Base-by-base conservation (phyloP, 2,888 invertebrate genomes). In the Liopterus haemorrhoidalis region DNA sequence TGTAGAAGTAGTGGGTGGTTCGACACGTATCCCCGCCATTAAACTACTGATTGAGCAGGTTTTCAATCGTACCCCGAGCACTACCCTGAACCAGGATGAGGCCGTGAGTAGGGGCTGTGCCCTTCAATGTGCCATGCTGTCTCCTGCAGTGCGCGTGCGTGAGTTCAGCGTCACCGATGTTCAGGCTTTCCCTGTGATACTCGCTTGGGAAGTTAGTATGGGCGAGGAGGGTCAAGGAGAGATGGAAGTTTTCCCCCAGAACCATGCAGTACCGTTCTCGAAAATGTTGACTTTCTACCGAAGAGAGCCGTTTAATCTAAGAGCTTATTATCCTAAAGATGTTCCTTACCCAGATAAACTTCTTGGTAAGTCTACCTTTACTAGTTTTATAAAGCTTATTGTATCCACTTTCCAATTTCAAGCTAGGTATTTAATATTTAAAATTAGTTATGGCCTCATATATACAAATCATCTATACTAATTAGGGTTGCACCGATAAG, bases 51-150 rank as follows among this genome's bases (percentile, higher is more conserved):
- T 99, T 54, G 87, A 90, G 62, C 83, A 88, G 65, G 82, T 95
- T 1, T 88, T 87, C 64, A 81, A 82, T 44, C 88, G 89, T 61
- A 75, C 81, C 33, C 82, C 92, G 4, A 91, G 92, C 53, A 99
- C 97, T 16, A 97, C 99, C 15, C 72, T 99, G 47, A 99, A 99
- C 69, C 91, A 91, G 70, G 99, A 99, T 66, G 99, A 99, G 69
- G 91, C 97, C 1, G 96, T 99, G 18, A 79, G 95, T 2, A 81
- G 97, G 46, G 97, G 99, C 2, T 96, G 95, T 67, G 95, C 96
- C 19, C 72, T 97, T 45, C 87, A 89, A 60, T 99, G 97, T 71
- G 99, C 99, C 12, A 96, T 97, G 75, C 76, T 99, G 59, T 93
- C 93, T 41, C 99, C 99, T 22, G 93, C 94, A 12, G 94, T 97